Evolutionary conservation across 1,140 invertebrate species (phyloP).

Genomic region (Drosophila tropicalis): DNA sequence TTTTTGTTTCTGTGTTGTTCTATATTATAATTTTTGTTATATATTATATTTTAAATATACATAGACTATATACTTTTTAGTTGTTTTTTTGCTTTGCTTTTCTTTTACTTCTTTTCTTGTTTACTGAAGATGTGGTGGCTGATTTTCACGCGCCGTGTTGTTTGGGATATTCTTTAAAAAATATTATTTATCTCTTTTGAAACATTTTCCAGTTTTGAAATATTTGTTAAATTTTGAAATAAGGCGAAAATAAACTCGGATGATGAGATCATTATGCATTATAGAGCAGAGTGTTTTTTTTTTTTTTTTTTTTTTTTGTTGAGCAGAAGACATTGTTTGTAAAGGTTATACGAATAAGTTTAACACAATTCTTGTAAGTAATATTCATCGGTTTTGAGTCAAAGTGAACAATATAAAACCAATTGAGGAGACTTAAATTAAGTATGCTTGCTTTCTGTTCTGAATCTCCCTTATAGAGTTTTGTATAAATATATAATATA

Average conservation of each 20-base stretch:
- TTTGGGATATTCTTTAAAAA: conserved; percentile 31
- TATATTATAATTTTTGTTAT: conserved; percentile 77
- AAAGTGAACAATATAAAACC: not conserved
- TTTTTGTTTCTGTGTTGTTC: conserved; percentile 37
- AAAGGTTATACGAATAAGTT: conserved; percentile 33
- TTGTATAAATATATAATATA: not conserved
- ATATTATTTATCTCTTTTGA: conserved; percentile 21
- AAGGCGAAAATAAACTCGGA: conserved; percentile 83
- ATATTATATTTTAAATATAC: conserved; percentile 74
- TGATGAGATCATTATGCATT: conserved; percentile 82
- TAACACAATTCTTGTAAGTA: conserved; percentile 34
- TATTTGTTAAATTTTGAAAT: conserved; percentile 53
- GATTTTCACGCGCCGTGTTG: conserved; percentile 67
- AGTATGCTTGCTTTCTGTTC: not conserved
- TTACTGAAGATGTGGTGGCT: conserved; percentile 62
- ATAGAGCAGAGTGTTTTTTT: conserved; percentile 57
- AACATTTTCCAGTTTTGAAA: conserved; percentile 44
- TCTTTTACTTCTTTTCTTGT: conserved; percentile 65
- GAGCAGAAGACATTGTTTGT: conserved; percentile 51
- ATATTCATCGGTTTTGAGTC: not conserved
- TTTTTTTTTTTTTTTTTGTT: conserved; percentile 10
- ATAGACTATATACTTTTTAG: conserved; percentile 76
- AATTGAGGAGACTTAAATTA: not conserved
- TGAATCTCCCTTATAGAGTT: not conserved
- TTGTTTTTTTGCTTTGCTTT: conserved; percentile 50